Evolutionary conservation across 2,113 vertebrate species (phyloP).

Genomic region (Crotalus viridis): DNA sequence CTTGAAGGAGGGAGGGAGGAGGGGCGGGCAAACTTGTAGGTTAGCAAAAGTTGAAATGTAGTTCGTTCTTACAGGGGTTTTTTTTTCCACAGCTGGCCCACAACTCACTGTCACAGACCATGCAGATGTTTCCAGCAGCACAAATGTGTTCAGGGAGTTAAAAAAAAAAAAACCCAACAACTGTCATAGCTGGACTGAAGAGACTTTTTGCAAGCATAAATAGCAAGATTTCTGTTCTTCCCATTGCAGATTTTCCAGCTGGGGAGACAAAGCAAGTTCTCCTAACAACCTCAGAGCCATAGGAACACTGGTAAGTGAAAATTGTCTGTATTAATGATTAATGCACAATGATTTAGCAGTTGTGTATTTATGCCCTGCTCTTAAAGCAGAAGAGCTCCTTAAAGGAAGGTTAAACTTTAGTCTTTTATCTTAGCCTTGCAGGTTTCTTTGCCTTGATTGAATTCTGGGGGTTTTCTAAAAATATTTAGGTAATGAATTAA

Average conservation of each 20-base stretch:
- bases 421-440: constrained; percentile 38
- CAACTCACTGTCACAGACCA: constrained; percentile 13
- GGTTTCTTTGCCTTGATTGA: constrained; percentile 20
- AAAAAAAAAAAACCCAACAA: constrained; percentile 52
- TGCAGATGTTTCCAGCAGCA: constrained; percentile 45
- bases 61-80: constrained; percentile 17
- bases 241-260: constrained; percentile 79
- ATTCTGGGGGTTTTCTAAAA: constrained; percentile 20
- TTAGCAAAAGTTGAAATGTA: constrained; percentile 17
- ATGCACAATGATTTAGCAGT: background rate
- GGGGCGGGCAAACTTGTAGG: constrained; percentile 26
- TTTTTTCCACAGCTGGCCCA: constrained; percentile 32
- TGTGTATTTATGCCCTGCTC: constrained; percentile 18
- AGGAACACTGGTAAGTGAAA: constrained; percentile 67
- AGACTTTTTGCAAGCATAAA: constrained; percentile 80
- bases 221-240: constrained; percentile 71
- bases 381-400: constrained; percentile 40
- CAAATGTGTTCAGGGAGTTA: constrained; percentile 63
- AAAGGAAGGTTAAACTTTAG: constrained; percentile 23
- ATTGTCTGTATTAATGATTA: background rate
- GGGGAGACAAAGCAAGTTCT: constrained; percentile 76
- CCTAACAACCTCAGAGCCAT: constrained; percentile 51
- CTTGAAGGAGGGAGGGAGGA: constrained; percentile 15
- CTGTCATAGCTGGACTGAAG: constrained; percentile 67
- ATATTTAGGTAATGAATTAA: constrained; percentile 35